Base-by-base conservation (phyloP, 1,140 invertebrate species). In the Caligus rogercresseyi region DNA sequence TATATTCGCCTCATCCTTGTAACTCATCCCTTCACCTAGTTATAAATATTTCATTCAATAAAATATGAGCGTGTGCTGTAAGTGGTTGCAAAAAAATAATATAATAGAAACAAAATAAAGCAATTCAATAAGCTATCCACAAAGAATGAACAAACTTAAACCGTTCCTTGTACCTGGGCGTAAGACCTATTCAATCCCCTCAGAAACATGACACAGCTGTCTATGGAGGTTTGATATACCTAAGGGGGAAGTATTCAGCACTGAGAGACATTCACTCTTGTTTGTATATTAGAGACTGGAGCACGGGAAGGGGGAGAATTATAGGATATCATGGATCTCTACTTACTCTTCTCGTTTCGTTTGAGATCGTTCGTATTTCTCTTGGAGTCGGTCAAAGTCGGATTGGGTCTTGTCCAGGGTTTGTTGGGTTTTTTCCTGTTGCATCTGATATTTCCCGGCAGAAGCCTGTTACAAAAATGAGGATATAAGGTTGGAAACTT, bases 371-470 rank as follows among this genome's bases (percentile, higher is more conserved):
- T 91, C 87, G 52, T 87, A 72, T 67, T 81, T 83, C 70, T 92
- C 88, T 72, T 90, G 87, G 3, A 89, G 73, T 69, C 89, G 86
- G 73, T 93, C 89, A n/a, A 85, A 81, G 68, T 93, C 89, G 60
- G 84, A 85, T 72, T 92, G 88, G 0, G 87, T 83, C 68, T 91
- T 87, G 72, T 92, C 88, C 63, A 91, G 74, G 11, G 83, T 77
- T 65, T 85, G 84, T 71, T 93, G 88, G 26, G 89, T 74, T 73
- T 92, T 92, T 70, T 92, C 89, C 70, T 89, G 85, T 69, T 89
- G 86, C 56, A 88, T 74, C 73, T 92, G 88, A 54, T 86, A 83
- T 73, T 93, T 92, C 67, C 86, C 86, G 16, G 91, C 78, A 15
- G 87, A 87, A 3, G 83, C 84, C 61, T 63, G 19, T 25, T 54